Percentiles rank a stretch among this genome's conserved stretches.
These are phyloP conservation scores for Erpetoichthys calabaricus DNA, from an alignment of 2,797 vertebrate genomes.

Conservation along the genomic window DNA sequence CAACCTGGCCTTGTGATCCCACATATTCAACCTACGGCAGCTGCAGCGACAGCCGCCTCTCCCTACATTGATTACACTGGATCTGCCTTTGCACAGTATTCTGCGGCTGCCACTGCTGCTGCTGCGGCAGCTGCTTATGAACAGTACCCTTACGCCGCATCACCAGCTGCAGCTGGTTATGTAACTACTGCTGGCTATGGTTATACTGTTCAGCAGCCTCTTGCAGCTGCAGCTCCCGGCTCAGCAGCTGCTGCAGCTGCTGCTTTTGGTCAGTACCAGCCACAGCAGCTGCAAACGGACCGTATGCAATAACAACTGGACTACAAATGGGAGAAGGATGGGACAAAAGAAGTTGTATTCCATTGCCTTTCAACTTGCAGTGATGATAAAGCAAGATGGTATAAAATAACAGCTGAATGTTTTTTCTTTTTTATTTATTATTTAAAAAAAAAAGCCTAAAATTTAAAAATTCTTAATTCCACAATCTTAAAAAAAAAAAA, in stretches of 20 bases:
- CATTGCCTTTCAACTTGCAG: conserved; percentile 62
- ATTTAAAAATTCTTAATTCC: conserved; percentile 2
- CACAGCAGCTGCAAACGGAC: conserved; percentile 90
- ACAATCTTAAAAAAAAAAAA: conserved; percentile 2
- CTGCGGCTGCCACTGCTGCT: conserved; percentile 63
- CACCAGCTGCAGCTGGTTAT: conserved; percentile 74
- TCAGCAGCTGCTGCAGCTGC: conserved; percentile 54
- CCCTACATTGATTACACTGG: conserved; percentile 96
- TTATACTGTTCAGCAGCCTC: conserved; percentile 83
- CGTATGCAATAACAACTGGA: conserved; percentile 84
- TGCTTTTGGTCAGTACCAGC: conserved; percentile 75
- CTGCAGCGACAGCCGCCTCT: conserved; percentile 63
- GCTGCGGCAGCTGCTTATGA: conserved; percentile 72
- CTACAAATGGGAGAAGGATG: conserved; percentile 22
- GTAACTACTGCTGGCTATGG: conserved; percentile 79
- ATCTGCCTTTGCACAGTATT: conserved; percentile 85
- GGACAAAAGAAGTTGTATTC: conserved; percentile 41
- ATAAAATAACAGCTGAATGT: conserved; percentile 20
- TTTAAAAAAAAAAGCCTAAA: conserved; percentile 5
- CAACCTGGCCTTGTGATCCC: conserved; percentile 94
- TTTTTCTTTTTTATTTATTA: conserved; percentile 6
- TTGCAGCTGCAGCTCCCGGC: conserved; percentile 64
- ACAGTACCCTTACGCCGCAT: conserved; percentile 88
- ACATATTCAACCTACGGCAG: conserved; percentile 70
- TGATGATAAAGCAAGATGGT: conserved; percentile 43